Base-by-base conservation (phyloP, 2,797 vertebrate species). In the Anabacerthia variegaticeps region DNA sequence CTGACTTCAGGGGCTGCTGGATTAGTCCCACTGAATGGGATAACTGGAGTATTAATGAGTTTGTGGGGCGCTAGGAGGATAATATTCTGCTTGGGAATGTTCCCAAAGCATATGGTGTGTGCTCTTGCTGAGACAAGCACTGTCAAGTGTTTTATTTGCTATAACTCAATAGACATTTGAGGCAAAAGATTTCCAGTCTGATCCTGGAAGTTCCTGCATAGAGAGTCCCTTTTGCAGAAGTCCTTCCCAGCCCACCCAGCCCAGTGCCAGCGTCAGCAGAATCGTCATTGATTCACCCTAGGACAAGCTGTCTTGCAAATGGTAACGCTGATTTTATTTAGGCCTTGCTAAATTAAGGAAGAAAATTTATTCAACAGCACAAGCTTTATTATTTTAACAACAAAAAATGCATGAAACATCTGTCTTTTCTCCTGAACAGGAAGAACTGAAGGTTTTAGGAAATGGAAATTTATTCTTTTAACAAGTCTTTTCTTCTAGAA, bases 61-160 rank as follows among this genome's bases (percentile, higher is more conserved):
- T 88, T n/a, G 5, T 10, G 9, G 43, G 52, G 80, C 2, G 5
- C 54, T 58, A 65, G 71, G 41, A 79, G 59, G 55, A 71, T 56
- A 82, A 89, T 52, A 82, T 48, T 93, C 91, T 76, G 32, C 52
- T 79, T 27, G 27, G 89, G 87, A 92, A 83, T 19, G 30, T 76
- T 92, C 85, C 72, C 91, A 92, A 92, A 93, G 75, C 78, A 77
- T 89, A 88, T 88, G 84, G 92, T 69, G 28, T 24, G 49, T 52
- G 37, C 39, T 76, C n/a, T 76, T 76, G 51, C 77, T 52, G 86
- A 96, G 67, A 78, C 78, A 85, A 92, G 71, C 77, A 46, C 48
- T 44, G 48, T 81, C 84, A 82, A 87, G 67, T 69, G 43, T 82
- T 92, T 81, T 32, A 73, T 66, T 62, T 44, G 48, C 78, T 85